Evolutionary conservation across 37 sponge, comb jelly and placozoan genomes (phyloP), one percentile per base, ranked within the genome.

Genomic region (Hexactinellida sp.): DNA sequence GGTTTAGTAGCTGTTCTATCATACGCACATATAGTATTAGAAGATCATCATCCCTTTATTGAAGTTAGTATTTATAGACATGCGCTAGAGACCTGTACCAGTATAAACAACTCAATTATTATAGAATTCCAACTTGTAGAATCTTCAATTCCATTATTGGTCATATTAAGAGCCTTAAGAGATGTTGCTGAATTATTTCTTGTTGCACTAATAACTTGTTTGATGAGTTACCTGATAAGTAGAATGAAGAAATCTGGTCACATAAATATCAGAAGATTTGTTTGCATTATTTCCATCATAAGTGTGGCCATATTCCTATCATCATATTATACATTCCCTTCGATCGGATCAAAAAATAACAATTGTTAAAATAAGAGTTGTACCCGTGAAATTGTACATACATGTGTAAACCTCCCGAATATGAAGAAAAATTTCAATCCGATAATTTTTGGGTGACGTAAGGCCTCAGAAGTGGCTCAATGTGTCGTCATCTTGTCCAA

Each of bases 211-310:
- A 28, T 7, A 10, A 23, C 13, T 10, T 63, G 76, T 63, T 63
- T 63, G 76, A 63, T 63, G 76, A 63, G 30, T 7, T 63, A 63
- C 30, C 34, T 63, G 76, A 32, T n/a, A n/a, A 10, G 13, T 7
- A 63, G 76, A 63, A 63, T 63, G 30, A 63, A 63, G 76, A 63
- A n/a, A n/a, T n/a, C n/a, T n/a, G n/a, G n/a, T n/a, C n/a, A n/a
- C n/a, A n/a, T n/a, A n/a, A n/a, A n/a, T n/a, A n/a, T n/a, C n/a
- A n/a, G n/a, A n/a, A n/a, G n/a, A n/a, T n/a, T n/a, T n/a, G n/a
- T n/a, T n/a, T n/a, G n/a, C n/a, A n/a, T n/a, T n/a, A n/a, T n/a
- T n/a, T n/a, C n/a, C n/a, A n/a, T n/a, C n/a, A n/a, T n/a, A n/a
- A n/a, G n/a, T n/a, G n/a, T n/a, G n/a, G n/a, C n/a, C n/a, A n/a